Evolutionary conservation across 2,113 vertebrate genomes (phyloP).

Genomic region (Equus przewalskii): DNA sequence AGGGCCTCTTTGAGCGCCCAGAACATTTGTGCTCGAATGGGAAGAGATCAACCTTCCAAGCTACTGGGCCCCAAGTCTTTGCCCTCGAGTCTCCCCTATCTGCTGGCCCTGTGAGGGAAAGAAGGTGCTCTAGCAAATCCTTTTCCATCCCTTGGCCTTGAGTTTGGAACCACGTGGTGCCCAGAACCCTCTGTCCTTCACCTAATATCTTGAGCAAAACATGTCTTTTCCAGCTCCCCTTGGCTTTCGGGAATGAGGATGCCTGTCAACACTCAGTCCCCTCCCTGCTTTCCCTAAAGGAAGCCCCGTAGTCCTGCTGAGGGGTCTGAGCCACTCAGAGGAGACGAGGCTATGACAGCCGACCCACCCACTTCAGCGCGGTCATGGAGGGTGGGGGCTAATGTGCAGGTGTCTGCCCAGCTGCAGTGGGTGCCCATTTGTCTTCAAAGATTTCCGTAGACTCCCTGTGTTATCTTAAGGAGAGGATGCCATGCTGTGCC

Average conservation of each 20-base stretch:
- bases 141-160: background rate
- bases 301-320: background rate
- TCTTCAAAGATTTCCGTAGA: background rate
- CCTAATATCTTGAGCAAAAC: background rate
- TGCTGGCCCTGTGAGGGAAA: accelerated
- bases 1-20: background rate
- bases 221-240: background rate
- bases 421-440: background rate
- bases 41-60: background rate
- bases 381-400: too few relatives aligned
- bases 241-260: background rate
- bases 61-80: background rate
- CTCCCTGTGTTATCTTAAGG: background rate
- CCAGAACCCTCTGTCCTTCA: background rate
- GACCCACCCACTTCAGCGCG: background rate
- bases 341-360: background rate
- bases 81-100: background rate
- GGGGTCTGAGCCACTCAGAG: background rate
- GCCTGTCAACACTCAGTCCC: accelerated
- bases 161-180: background rate
- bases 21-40: accelerated
- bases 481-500: background rate
- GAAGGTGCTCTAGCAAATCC: background rate
- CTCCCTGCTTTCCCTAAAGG: background rate
- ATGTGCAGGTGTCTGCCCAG: background rate